Base-by-base conservation (phyloP, 2,113 vertebrate species). In the Halcyon senegalensis region DNA sequence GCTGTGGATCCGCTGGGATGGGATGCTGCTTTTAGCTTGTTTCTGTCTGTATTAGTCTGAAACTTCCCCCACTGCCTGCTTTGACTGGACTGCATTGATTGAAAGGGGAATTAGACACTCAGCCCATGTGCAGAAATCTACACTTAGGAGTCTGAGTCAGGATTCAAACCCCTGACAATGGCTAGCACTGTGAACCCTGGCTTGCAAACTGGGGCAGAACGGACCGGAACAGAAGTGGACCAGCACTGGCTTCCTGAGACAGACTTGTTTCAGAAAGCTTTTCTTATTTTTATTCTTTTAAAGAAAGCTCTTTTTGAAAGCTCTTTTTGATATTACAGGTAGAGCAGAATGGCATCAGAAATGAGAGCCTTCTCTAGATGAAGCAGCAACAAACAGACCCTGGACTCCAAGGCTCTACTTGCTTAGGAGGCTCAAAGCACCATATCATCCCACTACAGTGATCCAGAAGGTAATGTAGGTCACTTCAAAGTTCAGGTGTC, bases 1-100 rank as follows among this genome's bases (percentile, higher is more conserved):
- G 4, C 7, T 17, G 20, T 5, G 23, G 44, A 44, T 20, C 1
- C 1, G 25, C 21, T 28, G 37, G 9, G 5, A 4, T n/a, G 30
- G 4, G 46, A 56, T 43, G 43, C 21, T 73, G 39, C 35, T 85
- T 73, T 68, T 27, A 37, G 23, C 18, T 82, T 33, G 6, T 27
- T 82, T 15, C 62, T 48, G 4, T 15, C 39, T 23, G 3, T 1
- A 2, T 64, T 33, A 69, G 4, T 48, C 33, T 80, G 44, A 69
- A 79, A 64, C 11, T 21, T 74, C 20, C 6, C 25, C 12, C 4
- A 3, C 14, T 16, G 9, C 18, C 20, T 73, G 20, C 27, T 85
- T 51, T 85, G 64, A 27, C 20, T 56, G 19, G 6, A 20, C 15
- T 27, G 15, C 9, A 19, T 17, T 53, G 18, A 3, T 24, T 62